These are phyloP conservation scores for Pomatostomus ruficeps DNA, from an alignment of 2,113 vertebrate genomes.

Conservation along the genomic window DNA sequence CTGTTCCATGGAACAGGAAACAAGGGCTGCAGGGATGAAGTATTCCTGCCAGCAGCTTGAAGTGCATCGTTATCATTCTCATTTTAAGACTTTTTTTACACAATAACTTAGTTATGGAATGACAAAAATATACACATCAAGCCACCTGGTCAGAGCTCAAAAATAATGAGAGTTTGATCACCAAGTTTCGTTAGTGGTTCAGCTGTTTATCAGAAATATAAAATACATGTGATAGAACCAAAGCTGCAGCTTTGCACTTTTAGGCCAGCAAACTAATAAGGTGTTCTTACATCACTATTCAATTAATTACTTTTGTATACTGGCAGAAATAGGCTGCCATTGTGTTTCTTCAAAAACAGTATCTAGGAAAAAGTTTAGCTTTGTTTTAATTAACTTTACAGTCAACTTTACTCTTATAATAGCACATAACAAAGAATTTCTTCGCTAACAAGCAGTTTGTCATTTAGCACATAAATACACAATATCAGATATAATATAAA, in stretches of 20 bases:
- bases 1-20: background rate
- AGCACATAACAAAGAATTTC: background rate
- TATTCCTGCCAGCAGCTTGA: background rate
- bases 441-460: background rate
- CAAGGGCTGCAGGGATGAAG: background rate
- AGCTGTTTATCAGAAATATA: background rate
- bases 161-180: background rate
- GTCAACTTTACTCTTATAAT: background rate
- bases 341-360: background rate
- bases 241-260: background rate
- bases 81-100: background rate
- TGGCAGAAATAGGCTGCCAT: background rate
- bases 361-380: background rate
- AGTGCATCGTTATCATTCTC: background rate
- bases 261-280: background rate
- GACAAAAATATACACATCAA: background rate
- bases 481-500: background rate
- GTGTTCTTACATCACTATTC: background rate
- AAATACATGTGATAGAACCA: background rate
- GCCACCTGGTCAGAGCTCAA: background rate
- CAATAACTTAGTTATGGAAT: background rate
- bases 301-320: background rate
- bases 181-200: background rate
- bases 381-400: background rate
- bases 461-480: background rate